Base-by-base conservation (phyloP, 1,140 invertebrate species). In the Cotesia glomerata region DNA sequence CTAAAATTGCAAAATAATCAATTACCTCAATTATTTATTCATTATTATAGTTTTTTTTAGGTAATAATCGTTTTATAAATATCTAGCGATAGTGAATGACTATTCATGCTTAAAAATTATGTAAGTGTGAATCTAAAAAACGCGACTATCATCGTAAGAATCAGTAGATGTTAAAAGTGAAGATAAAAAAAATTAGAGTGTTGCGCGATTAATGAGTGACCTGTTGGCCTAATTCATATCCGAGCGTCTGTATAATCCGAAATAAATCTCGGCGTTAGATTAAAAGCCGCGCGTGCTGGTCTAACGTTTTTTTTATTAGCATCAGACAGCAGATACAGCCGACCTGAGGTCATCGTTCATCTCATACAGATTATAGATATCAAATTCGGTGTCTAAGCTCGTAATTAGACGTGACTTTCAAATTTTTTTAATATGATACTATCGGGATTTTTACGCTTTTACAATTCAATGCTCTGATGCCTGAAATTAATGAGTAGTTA, bases 341-440 rank as follows among this genome's bases (percentile, higher is more conserved):
- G 13, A 58, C 14, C 16, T 5, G 14, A 58, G 56, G 56, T 58
- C 56, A 58, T 34, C 18, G 56, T 58, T 58, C 56, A 58, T 18
- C n/a, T 16, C 7, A 56, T 56, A 7, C 9, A 14, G 16, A 58
- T 16, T 58, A 26, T 9, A 18, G 14, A 58, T 9, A 18, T 26
- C 9, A 16, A 58, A 58, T 58, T 58, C 56, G 56, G 56, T 18
- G 56, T 58, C 18, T 58, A 16, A 18, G 49, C 51, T 52, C 34
- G 5, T 69, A 69, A 69, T 69, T 69, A 69, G 54, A 34, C 35
- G 54, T 69, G 67, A 69, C 67, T 69, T 59, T 69, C 67, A 69
- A 36, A 59, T 69, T 54, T 69, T 51, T 68, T 36, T 18, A 32
- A 58, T 9, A 9, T 4, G n/a, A 58, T 58, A 18, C 26, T 18